A percentile compares a stretch with the other conserved stretches of the same genome.
These are phyloP conservation scores for Tragelaphus imberbis DNA, from an alignment of 2,113 vertebrate species.

Conservation along the genomic window DNA sequence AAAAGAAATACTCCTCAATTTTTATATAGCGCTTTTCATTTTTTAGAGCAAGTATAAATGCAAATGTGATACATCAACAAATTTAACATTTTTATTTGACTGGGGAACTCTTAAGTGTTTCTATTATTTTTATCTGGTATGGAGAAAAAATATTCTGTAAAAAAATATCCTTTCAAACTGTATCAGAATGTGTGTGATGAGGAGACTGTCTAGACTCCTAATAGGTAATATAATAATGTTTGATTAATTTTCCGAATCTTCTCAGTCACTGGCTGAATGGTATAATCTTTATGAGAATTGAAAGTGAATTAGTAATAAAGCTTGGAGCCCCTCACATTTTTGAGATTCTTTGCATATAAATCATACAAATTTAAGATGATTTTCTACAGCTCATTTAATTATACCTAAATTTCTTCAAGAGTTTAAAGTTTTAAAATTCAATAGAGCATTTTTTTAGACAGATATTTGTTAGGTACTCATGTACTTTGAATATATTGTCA, in stretches of 20 bases:
- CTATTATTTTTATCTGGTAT: conserved; percentile 67
- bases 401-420: background rate
- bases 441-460: conserved; percentile 16
- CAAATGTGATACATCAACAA: conserved; percentile 51
- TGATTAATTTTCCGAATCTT: conserved; percentile 67
- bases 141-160: conserved; percentile 50
- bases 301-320: conserved; percentile 34
- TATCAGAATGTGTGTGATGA: conserved; percentile 18
- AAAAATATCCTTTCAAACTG: conserved; percentile 39
- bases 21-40: background rate
- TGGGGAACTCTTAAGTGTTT: conserved; percentile 39
- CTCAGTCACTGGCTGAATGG: conserved; percentile 47
- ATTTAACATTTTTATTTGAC: conserved; percentile 59
- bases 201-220: conserved; percentile 68
- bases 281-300: conserved; percentile 68
- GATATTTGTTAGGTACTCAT: background rate
- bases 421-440: conserved; percentile 41
- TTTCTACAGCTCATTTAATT: conserved; percentile 24
- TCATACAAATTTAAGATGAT: conserved; percentile 36
- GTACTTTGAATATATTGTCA: background rate
- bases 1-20: conserved; percentile 51
- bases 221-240: conserved; percentile 61
- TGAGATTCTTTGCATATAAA: conserved; percentile 9
- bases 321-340: conserved; percentile 1
- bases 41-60: conserved; percentile 52